Base-by-base conservation (phyloP, 2,888 invertebrate genomes). In the Ormia ochracea region DNA sequence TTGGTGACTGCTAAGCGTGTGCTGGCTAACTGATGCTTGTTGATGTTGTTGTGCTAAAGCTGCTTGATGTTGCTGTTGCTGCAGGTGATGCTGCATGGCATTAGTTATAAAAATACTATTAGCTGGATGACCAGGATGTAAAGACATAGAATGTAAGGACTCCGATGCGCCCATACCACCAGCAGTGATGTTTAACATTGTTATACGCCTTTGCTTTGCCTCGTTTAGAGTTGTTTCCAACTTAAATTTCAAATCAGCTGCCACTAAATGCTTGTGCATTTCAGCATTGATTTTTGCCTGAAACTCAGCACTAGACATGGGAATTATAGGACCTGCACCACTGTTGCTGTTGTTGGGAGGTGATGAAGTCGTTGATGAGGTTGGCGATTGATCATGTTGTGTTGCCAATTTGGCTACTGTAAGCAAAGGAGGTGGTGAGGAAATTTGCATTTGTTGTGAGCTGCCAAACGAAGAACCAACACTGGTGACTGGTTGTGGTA, bases 281-380 rank as follows among this genome's bases (percentile, higher is more conserved):
- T 89, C 88, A 0, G 88, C 88, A 84, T 88, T 89, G 73, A 89
- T 88, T 84, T 89, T 89, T 10, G 88, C 88, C 74, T 89, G 88
- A 74, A 89, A 89, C 31, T 89, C 88, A 4, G 84, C 85, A 74
- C 76, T 84, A 52, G 83, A 81, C 76, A 84, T 61, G 9, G 81
- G 83, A 23, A 80, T 73, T 33, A 81, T 50, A 17, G 63, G 66
- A 12, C 69, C 63, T 45, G 78, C n/a, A 77, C 80, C 72, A 6
- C 66, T 70, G 7, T 52, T 59, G 54, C 79, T 10, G 72, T 65
- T 82, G 6, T 81, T 82, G 3, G 87, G 86, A 4, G 87, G 87
- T 63, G 87, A 86, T 0, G 87, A 85, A 19, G 86, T 85, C 0
- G 86, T 84, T 21, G 87, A 85, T 5, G 87, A 86, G 36, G 83